These are phyloP conservation scores for Athalia circularis DNA, from an alignment of 2,888 invertebrate genomes.

Conservation along the genomic window DNA sequence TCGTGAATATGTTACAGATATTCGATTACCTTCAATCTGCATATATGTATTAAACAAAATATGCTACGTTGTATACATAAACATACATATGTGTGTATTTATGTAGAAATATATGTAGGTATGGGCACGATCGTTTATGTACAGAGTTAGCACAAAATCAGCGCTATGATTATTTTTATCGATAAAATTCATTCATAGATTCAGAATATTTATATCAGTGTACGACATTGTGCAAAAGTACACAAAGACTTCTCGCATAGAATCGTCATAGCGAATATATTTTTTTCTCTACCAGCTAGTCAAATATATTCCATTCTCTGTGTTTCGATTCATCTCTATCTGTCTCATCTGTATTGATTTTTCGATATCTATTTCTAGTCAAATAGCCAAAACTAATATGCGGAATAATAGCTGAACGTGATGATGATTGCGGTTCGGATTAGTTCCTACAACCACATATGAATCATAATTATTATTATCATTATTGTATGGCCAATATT, in stretches of 20 bases:
- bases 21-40: slow-evolving; percentile 32
- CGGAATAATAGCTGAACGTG: neutral
- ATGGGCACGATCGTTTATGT: slow-evolving; percentile 49
- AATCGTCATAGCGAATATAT: too few species aligned
- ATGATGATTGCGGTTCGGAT: neutral
- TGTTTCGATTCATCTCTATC: too few species aligned
- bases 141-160: slow-evolving; percentile 60
- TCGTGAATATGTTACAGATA: slow-evolving; percentile 59
- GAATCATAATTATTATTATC: neutral
- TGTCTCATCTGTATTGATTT: too few species aligned
- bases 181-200: slow-evolving; percentile 6
- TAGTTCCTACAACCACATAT: slow-evolving; percentile 12
- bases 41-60: neutral
- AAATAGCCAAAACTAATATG: neutral
- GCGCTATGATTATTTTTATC: slow-evolving; percentile 15
- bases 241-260: too few species aligned
- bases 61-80: neutral
- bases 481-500: neutral
- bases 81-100: neutral
- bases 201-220: neutral
- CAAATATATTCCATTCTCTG: too few species aligned
- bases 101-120: neutral
- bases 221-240: neutral
- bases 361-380: too few species aligned
- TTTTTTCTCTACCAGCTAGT: too few species aligned